Evolutionary conservation across 2,888 invertebrate species (phyloP), one percentile per base, ranked within the genome.

Genomic region (Harpalus rubripes): DNA sequence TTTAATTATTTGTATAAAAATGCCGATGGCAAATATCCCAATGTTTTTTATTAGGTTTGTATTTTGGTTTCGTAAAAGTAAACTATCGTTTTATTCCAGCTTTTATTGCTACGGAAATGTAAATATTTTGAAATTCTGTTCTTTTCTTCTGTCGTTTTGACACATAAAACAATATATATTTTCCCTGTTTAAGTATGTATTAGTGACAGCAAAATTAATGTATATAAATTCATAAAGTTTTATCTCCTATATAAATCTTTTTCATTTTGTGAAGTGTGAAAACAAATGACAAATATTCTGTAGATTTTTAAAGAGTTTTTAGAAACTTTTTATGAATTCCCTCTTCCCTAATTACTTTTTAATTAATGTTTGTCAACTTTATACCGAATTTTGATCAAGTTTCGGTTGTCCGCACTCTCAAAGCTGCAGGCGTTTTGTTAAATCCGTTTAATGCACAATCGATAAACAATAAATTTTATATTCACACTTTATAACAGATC

Each of bases 201-300:
- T 72, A 18, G 8, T 72, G 72, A 72, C 74, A 74, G 22, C 74
- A 52, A 52, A 74, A 74, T 74, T 74, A 74, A 74, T 74, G 74
- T 52, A 44, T 26, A 74, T 16, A 16, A 72, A 72, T 72, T 72
- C 41, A 72, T 72, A 32, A 72, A 72, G 18, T 72, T 41, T 72
- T 72, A 41, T 41, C 41, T 18, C 1, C 3, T 22, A 52, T 44
- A 74, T 74, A 44, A 74, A 74, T 74, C 74, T 74, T 74, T 56
- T 18, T 52, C 41, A 74, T 52, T 10, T 74, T 74, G 52, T 44
- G 2, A 74, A 74, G 74, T 74, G 74, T 52, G 52, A 74, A 18
- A 44, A 74, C 18, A 74, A 74, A 74, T 22, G 52, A 74, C 10
- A 74, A 74, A 74, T 74, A 52, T 52, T 56, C 22, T n/a, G 52